Evolutionary conservation across 2,888 invertebrate species (phyloP).

Genomic region (Rhimphoctona megacephalus): DNA sequence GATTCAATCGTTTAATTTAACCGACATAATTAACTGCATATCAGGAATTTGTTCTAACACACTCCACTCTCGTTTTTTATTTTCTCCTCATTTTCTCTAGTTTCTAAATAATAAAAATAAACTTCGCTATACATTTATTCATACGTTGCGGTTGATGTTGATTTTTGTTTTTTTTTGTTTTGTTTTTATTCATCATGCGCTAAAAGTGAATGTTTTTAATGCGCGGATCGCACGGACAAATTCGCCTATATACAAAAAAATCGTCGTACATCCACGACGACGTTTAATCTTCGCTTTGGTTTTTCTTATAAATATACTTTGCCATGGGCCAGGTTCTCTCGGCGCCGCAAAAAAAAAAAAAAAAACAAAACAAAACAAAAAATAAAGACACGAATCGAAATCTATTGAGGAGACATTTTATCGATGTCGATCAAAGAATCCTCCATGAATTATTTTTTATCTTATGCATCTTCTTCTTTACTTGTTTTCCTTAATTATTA

Average conservation of each 20-base stretch:
- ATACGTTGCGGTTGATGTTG: conserved; percentile 71
- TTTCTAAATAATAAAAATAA: conserved; percentile 82
- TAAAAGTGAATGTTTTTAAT: conserved; percentile 57
- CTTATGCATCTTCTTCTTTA: background rate
- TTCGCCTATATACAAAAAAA: conserved; percentile 78
- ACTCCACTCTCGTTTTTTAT: conserved; percentile 67
- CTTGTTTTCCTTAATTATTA: background rate
- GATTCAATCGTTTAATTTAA: conserved; percentile 71
- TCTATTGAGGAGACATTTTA: conserved; percentile 41
- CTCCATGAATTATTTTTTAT: conserved; percentile 29
- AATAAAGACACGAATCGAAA: conserved; percentile 48
- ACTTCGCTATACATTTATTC: conserved; percentile 81
- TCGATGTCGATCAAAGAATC: conserved; percentile 38
- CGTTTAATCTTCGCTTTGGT: conserved; percentile 72
- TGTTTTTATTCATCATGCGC: conserved; percentile 9
- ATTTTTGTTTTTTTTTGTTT: conserved; percentile 18
- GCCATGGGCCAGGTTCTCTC: conserved; percentile 62
- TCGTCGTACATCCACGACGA: conserved; percentile 63
- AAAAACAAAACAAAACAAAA: conserved; percentile 14
- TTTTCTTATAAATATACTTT: conserved; percentile 71
- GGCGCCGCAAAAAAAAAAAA: conserved; percentile 43
- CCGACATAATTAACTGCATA: conserved; percentile 75
- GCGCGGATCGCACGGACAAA: conserved; percentile 65
- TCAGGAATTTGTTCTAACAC: conserved; percentile 75
- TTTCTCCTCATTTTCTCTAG: conserved; percentile 69